These are phyloP conservation scores for Umimayanthus chanpuru DNA, from an alignment of 92 coral and sea anemone species.

Conservation along the genomic window DNA sequence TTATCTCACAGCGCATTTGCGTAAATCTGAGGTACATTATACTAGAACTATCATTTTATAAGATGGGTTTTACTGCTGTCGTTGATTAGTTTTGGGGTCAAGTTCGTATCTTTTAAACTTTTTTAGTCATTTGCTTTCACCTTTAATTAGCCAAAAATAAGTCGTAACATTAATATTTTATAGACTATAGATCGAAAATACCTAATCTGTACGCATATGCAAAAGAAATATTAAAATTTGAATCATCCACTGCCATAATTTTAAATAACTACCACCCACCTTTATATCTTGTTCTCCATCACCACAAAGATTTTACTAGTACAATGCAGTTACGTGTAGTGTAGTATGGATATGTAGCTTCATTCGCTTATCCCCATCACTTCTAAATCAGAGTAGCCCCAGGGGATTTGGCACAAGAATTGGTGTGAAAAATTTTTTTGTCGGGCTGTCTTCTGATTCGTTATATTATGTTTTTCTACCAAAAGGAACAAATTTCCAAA, in stretches of 20 bases:
- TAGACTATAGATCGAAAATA: too few species aligned
- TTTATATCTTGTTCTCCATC: background rate
- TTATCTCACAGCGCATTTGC: background rate
- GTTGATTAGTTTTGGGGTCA: background rate
- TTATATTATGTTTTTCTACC: background rate
- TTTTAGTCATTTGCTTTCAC: too few species aligned
- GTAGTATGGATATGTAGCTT: too few species aligned
- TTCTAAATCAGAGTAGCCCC: background rate
- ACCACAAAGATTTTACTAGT: background rate
- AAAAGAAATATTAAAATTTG: background rate
- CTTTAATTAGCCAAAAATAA: too few species aligned
- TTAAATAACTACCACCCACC: background rate
- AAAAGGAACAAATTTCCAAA: slow-evolving; percentile 70
- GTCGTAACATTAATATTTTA: too few species aligned
- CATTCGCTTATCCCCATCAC: background rate
- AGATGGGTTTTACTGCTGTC: background rate
- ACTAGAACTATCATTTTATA: background rate
- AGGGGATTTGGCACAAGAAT: background rate
- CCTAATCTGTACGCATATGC: background rate
- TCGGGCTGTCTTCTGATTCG: background rate
- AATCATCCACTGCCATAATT: background rate
- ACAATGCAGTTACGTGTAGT: too few species aligned
- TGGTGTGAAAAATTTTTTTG: background rate
- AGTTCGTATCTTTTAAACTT: too few species aligned
- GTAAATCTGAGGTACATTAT: too few species aligned